Evolutionary conservation across 2,113 vertebrate genomes (phyloP).

Genomic region (Osmerus eperlanus): DNA sequence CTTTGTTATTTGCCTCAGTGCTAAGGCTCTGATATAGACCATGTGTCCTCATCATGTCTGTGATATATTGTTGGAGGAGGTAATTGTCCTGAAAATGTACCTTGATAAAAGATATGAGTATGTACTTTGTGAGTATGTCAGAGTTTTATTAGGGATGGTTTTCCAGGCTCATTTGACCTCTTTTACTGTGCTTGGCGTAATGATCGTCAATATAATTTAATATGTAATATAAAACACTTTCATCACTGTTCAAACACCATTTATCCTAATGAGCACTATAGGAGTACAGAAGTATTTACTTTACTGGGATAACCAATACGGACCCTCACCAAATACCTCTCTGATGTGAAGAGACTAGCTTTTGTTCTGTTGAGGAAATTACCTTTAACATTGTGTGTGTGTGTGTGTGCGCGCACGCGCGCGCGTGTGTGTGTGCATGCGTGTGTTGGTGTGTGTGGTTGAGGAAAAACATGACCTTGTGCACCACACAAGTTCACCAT

Average conservation of each 20-base stretch:
- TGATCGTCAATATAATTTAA: constrained; percentile 15
- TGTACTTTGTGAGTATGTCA: neutral
- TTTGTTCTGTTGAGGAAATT: too few relatives aligned
- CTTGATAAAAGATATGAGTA: neutral
- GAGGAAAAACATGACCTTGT: constrained; percentile 40
- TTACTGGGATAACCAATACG: constrained; percentile 41
- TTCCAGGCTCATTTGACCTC: constrained; percentile 18
- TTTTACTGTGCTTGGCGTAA: neutral
- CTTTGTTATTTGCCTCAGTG: too few relatives aligned
- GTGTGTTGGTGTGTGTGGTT: neutral
- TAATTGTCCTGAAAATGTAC: neutral
- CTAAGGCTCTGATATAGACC: too few relatives aligned
- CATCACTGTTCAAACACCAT: constrained; percentile 53
- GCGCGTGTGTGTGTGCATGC: too few relatives aligned
- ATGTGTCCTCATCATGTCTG: neutral
- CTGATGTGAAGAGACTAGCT: neutral
- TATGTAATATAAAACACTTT: constrained; percentile 28
- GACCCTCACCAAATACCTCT: neutral
- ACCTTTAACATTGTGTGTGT: too few relatives aligned
- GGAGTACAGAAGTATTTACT: constrained; percentile 27
- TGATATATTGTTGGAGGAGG: constrained; percentile 2
- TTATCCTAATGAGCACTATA: constrained; percentile 42
- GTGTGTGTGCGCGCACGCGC: neutral
- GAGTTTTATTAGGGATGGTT: constrained; percentile 3
- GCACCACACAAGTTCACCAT: constrained; percentile 31